Evolutionary conservation across 2,113 vertebrate genomes (phyloP), one percentile per base, ranked within the genome.

Genomic region (Scomber colias): DNA sequence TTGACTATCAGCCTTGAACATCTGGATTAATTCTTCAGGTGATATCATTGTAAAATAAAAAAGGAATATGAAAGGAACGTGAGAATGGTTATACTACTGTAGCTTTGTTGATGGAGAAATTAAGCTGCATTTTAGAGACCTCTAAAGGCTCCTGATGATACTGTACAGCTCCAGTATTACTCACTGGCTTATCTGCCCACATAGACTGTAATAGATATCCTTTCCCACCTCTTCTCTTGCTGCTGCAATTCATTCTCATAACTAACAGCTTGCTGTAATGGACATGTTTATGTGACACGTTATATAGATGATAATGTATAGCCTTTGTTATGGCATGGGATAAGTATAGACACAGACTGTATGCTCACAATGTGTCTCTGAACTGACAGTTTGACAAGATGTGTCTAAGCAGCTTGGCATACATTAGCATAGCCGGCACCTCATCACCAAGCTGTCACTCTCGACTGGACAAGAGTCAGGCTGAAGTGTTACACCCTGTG

Each of bases 401-500:
- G 85, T 83, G 83, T 87, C 72, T 64, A 75, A 90, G 76, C 61
- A 64, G 87, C 82, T 84, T 90, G 86, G 76, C 79, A 81, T 45
- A 68, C 63, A 87, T 93, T 90, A 90, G 81, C 84, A 91, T 82
- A 79, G 44, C 84, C 70, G 19, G 71, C 78, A 87, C 83, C 86
- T 91, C 77, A 30, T 88, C 63, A 69, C 75, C 46, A 48, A 61
- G 75, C 82, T 89, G 85, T 91, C 89, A 85, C 55, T 68, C 67
- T 56, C 3, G 11, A 71, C 55, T 46, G 68, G 78, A 82, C 74
- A 81, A 46, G 68, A 84, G 69, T 67, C 17, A 17, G 68, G 59
- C 46, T 77, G 53, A 48, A 59, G 69, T 56, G 69, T 44, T 80
- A 62, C 61, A 64, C 84, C 73, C 65, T 72, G 61, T 46, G 79